Base-by-base conservation (phyloP, 2,113 vertebrate species). In the Notiomystis cincta region DNA sequence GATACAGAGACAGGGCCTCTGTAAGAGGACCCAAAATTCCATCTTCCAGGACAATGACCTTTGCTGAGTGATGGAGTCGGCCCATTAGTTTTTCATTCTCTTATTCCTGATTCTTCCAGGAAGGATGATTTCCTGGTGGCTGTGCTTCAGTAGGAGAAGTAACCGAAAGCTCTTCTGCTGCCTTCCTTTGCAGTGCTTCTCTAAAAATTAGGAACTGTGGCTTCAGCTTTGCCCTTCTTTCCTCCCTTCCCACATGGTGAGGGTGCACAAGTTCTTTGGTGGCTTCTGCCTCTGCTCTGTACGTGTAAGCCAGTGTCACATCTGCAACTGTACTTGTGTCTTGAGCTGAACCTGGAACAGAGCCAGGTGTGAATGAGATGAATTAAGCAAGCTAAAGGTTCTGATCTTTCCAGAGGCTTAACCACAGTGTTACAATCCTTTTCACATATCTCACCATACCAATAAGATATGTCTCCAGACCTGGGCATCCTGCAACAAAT, bases 1-100 rank as follows among this genome's bases (percentile, higher is more conserved):
- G 17, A 19, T 12, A 15, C 2, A 24, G 7, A 60, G 40, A 50
- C 45, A 62, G 0, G 0, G 4, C 3, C 9, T 51, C 21, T 0
- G 0, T 45, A 42, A 50, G 27, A 58, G 23, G 30, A 67, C 18
- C 8, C 48, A 54, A 21, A 83, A 14, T 44, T 76, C 44, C 38
- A 23, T 15, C 28, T 76, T 44, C 42, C 53, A 40, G 22, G 30
- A 50, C 31, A 31, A 24, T 28, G 53, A 42, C 17, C 33, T 86
- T 82, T 23, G 33, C 60, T 21, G 12, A 64, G 17, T 14, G 9
- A 47, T 38, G 16, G 54, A 69, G 21, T 38, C 76, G 64, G 44
- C 14, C 24, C 3, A 2, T 28, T 40, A 9, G 30, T 42, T 79
- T 51, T 79, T 77, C 28, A 40, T 48, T 82, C 50, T 60, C 37